Evolutionary conservation across 2,888 invertebrate genomes (phyloP).

Genomic region (Perithous albicinctus): DNA sequence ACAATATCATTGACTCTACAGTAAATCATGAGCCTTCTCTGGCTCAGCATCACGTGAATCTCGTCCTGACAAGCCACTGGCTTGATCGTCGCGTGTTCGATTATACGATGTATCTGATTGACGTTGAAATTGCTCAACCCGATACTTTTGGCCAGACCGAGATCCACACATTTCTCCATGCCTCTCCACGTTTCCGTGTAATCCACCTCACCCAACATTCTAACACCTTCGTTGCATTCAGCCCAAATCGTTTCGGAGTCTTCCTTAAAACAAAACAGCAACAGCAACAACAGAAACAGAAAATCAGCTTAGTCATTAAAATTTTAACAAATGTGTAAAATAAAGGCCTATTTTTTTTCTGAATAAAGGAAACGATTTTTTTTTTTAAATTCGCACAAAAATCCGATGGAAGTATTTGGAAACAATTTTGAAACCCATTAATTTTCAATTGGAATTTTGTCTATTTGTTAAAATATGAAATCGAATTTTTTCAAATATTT

Average conservation of each 20-base stretch:
- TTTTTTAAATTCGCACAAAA: too few species aligned
- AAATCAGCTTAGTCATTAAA: too few species aligned
- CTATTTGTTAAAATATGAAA: too few species aligned
- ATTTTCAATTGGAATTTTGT: too few species aligned
- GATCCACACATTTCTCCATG: constrained; percentile 89
- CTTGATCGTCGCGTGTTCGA: constrained; percentile 86
- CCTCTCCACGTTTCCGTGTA: constrained; percentile 90
- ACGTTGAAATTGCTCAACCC: constrained; percentile 93
- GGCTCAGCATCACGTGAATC: constrained; percentile 47
- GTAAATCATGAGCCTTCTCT: not conserved
- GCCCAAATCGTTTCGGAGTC: not conserved
- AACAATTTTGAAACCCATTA: too few species aligned
- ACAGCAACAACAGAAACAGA: too few species aligned
- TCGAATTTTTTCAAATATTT: too few species aligned
- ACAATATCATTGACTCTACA: constrained; percentile 72
- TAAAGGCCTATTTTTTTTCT: too few species aligned
- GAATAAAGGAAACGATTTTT: too few species aligned
- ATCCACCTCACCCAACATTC: constrained; percentile 84
- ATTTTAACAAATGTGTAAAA: too few species aligned
- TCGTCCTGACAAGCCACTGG: constrained; percentile 88
- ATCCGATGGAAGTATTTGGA: too few species aligned
- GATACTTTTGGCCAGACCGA: constrained; percentile 89
- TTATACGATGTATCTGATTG: constrained; percentile 88
- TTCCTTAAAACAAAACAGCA: too few species aligned
- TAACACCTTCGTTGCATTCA: not conserved